Conservation (phyloP, 2,797 vertebrate species). For the Hydrophis major region DNA sequence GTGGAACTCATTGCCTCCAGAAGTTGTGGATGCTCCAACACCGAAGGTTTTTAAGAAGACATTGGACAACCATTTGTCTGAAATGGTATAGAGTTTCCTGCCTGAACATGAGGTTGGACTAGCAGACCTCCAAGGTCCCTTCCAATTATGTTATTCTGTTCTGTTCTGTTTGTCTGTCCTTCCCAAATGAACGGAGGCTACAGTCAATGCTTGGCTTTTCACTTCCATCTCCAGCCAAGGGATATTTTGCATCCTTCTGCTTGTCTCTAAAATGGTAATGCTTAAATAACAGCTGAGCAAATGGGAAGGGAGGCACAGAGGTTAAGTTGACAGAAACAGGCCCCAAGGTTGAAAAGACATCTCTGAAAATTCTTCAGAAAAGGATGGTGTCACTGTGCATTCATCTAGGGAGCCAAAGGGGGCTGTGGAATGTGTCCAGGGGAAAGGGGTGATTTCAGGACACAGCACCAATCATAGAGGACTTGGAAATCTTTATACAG, state of each 20-base stretch:
- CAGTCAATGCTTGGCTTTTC: neutral
- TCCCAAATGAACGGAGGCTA: neutral
- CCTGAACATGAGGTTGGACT: neutral
- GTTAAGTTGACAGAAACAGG: neutral
- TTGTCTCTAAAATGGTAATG: neutral
- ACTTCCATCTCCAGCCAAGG: neutral
- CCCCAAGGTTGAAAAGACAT: conserved; percentile 1
- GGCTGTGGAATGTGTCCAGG: neutral
- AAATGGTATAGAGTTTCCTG: neutral
- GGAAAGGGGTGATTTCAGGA: neutral
- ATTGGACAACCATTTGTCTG: neutral
- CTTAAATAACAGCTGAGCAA: neutral
- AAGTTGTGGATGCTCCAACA: neutral
- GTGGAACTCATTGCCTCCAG: too few relatives aligned
- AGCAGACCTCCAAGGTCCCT: neutral
- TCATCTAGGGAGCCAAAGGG: neutral
- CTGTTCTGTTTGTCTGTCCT: neutral
- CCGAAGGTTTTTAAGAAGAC: neutral
- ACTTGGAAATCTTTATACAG: neutral
- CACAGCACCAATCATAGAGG: neutral
- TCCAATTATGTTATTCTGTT: neutral
- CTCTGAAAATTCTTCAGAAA: neutral
- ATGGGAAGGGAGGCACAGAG: neutral
- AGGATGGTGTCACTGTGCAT: conserved; percentile 7
- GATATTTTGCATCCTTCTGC: neutral